phyloP scores from a whole-genome alignment of 1,140 invertebrate genomes.

The Marisa cornuarietis region DNA sequence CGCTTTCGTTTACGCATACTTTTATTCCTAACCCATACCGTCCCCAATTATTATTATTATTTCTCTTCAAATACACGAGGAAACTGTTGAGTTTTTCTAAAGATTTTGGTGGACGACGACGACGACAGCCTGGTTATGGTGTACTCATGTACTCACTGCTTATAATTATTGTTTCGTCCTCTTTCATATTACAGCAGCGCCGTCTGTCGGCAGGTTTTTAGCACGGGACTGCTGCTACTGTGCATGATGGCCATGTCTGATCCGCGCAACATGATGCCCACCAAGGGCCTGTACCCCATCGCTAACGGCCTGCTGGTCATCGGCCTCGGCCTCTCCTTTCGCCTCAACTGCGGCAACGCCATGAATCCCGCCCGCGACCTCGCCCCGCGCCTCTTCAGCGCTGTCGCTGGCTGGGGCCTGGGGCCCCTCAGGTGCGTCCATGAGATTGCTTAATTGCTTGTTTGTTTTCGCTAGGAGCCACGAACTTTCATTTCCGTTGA shows the following conservation, averaged over 20 bases:
- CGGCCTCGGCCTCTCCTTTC: slow-evolving; percentile 70
- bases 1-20: too few relatives aligned
- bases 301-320: slow-evolving; percentile 70
- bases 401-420: slow-evolving; percentile 70
- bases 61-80: not conserved
- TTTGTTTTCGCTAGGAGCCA: too few relatives aligned
- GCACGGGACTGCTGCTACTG: slow-evolving; percentile 70
- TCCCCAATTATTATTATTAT: too few relatives aligned
- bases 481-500: too few relatives aligned
- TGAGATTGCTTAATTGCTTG: not conserved
- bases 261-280: slow-evolving; percentile 66
- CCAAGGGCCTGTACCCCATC: slow-evolving; percentile 59
- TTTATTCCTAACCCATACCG: too few relatives aligned
- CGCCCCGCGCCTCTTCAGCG: slow-evolving; percentile 71
- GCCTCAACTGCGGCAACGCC: slow-evolving; percentile 72
- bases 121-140: too few relatives aligned
- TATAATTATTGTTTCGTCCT: not conserved
- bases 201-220: slow-evolving; percentile 68
- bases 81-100: not conserved
- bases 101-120: not conserved
- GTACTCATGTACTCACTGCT: too few relatives aligned
- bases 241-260: slow-evolving; percentile 71
- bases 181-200: not conserved
- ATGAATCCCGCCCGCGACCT: slow-evolving; percentile 76
- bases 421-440: slow-evolving; percentile 21